Evolutionary conservation across 1,140 invertebrate species (phyloP), one percentile per base, ranked within the genome.

Genomic region (Harlomillsia oculata): DNA sequence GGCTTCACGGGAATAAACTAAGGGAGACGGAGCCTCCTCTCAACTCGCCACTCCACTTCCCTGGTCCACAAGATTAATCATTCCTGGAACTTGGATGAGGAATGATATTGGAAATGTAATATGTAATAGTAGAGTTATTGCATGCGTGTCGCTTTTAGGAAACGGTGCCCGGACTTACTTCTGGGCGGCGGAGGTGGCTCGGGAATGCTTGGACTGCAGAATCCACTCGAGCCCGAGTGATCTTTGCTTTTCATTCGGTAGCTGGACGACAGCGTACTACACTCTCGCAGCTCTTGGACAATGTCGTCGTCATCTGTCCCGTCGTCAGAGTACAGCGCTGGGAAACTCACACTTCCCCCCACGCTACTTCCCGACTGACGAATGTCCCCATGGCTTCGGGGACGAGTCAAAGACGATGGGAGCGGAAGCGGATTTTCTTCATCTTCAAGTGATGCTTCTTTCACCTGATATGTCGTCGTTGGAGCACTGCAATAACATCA

Each of bases 191-290:
- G 64, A 0, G 75, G 73, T 59, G 62, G 63, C 11, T 67, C 64
- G 9, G 61, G 60, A 34, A 72, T 71, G n/a, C 70, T 68, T 18
- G 69, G 70, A 63, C 68, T 74, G 30, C 46, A 60, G 34, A 60
- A 65, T 6, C 64, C 64, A 53, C 58, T 60, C 4, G 63, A 65
- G 2, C 52, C 53, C n/a, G 59, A 61, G 5, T 52, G 36, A 23
- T 65, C 63, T 49, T 59, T 50, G 29, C 45, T 53, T 26, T 56
- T 56, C 45, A 54, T 55, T 1, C 52, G 53, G 29, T 59, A 57
- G 20, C 56, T 40, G 16, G 59, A 56, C 13, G 61, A 49, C 26
- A 43, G 30, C 16, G 46, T 52, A 37, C 46, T 44, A 21, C 53
- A 56, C 40, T 58, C 56, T 20, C 63, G 46, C 5, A 65, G 41